A percentile compares a stretch with the other conserved stretches of the same genome.
phyloP scores from a whole-genome alignment of 2,888 invertebrate genomes.

The Andrena flavipes region DNA sequence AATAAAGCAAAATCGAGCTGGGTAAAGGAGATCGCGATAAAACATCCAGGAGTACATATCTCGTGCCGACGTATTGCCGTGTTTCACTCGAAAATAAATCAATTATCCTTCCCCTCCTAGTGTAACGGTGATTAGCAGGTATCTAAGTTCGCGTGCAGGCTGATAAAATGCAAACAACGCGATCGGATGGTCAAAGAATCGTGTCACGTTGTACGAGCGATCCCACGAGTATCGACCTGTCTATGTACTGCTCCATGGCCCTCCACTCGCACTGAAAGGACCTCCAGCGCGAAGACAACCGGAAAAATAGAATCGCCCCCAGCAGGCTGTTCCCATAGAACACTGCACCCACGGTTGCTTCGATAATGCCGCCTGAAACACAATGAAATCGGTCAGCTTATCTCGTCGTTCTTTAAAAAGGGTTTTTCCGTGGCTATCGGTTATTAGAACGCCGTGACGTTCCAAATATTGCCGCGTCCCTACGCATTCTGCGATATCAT shows the following conservation, averaged over 20 bases:
- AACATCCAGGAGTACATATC: not conserved
- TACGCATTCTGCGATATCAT: not conserved
- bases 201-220: constrained; percentile 4
- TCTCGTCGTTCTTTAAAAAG: not conserved
- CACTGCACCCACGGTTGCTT: constrained; percentile 81
- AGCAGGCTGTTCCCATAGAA: constrained; percentile 83
- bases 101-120: constrained; percentile 21
- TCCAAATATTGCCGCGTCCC: not conserved
- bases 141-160: constrained; percentile 18
- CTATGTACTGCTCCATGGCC: constrained; percentile 79
- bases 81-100: constrained; percentile 22
- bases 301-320: constrained; percentile 78
- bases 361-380: constrained; percentile 79
- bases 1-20: not conserved
- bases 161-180: constrained; percentile 25
- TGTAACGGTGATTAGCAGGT: constrained; percentile 5
- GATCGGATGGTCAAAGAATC: constrained; percentile 25
- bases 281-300: constrained; percentile 80
- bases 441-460: not conserved
- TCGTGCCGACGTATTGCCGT: not conserved
- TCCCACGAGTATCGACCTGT: constrained; percentile 72
- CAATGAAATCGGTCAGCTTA: not conserved
- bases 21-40: not conserved
- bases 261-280: constrained; percentile 80
- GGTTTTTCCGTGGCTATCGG: not conserved